Evolutionary conservation across 2,113 vertebrate genomes (phyloP), one percentile per base, ranked within the genome.

Genomic region (Zosterops hypoxanthus): DNA sequence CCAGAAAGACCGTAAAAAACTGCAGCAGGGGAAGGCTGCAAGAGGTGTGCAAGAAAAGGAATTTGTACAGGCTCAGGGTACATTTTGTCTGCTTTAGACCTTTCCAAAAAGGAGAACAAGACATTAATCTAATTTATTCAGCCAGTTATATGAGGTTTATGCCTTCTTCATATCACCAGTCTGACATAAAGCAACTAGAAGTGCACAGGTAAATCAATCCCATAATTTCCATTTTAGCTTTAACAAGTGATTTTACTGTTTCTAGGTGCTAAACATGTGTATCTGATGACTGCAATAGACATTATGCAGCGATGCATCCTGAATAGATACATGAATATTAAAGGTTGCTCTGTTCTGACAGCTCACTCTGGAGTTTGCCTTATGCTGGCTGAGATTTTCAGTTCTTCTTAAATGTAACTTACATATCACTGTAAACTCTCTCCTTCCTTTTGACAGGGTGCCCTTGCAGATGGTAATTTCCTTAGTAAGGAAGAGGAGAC

Each of bases 401-500:
- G 95, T 94, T 97, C 92, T 97, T 97, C 94, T 95, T 93, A 96
- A 91, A 91, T 92, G 92, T 93, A 97, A 92, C 83, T 96, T 97
- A 72, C 86, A 73, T 85, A 91, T 97, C 95, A 95, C 83, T 88
- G 95, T 90, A 94, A 94, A 81, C 65, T 66, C 88, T 69, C 75
- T 96, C 88, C 61, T 69, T 89, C 53, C 81, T 95, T 95, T 92
- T 96, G 95, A 97, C 93, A 97, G 93, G 97, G 86, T 97, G 95
- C 95, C 97, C 94, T 97, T 97, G 94, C 87, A 95, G 96, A 96
- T 94, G 92, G 79, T 96, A 97, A 97, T 97, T 96, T 96, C 86
- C 88, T 14, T 26, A 49, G 34, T 1, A 69, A 76, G 72, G 69
- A 89, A 94, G 90, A 90, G 83, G 55, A 90, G 76, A 61, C 83